phyloP scores from a whole-genome alignment of 2,797 vertebrate genomes.

The Podarcis lilfordi region DNA sequence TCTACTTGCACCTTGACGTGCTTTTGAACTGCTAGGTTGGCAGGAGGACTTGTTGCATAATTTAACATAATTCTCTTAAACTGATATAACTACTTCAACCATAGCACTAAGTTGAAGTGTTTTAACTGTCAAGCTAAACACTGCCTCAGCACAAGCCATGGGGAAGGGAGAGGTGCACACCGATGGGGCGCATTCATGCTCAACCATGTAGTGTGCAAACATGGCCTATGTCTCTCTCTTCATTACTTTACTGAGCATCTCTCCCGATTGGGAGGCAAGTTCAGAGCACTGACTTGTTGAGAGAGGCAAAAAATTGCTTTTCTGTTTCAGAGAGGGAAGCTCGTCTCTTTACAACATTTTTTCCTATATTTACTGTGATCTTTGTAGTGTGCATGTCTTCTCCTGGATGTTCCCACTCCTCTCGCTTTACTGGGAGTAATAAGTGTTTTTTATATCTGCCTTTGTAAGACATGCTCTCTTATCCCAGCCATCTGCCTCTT shows the following conservation, averaged over 20 bases:
- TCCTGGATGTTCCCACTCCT: neutral
- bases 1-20: too few relatives aligned
- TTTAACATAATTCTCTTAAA: neutral
- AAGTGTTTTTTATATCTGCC: neutral
- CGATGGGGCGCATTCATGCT: too few relatives aligned
- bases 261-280: neutral
- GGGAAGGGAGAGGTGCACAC: neutral
- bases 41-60: neutral
- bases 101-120: neutral
- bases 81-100: neutral
- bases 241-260: neutral
- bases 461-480: constrained; percentile 28
- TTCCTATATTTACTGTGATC: constrained; percentile 15
- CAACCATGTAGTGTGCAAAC: neutral
- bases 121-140: neutral
- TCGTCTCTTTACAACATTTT: neutral
- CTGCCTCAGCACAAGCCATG: neutral
- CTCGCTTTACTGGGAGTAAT: constrained; percentile 1
- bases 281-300: neutral
- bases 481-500: neutral
- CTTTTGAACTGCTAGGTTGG: too few relatives aligned
- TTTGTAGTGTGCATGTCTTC: neutral
- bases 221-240: neutral
- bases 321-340: neutral
- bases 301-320: constrained; percentile 6